A percentile compares a stretch with the other conserved stretches of the same genome.
These are phyloP conservation scores for Drosophila conformis DNA, from an alignment of 2,888 invertebrate species.

Conservation along the genomic window DNA sequence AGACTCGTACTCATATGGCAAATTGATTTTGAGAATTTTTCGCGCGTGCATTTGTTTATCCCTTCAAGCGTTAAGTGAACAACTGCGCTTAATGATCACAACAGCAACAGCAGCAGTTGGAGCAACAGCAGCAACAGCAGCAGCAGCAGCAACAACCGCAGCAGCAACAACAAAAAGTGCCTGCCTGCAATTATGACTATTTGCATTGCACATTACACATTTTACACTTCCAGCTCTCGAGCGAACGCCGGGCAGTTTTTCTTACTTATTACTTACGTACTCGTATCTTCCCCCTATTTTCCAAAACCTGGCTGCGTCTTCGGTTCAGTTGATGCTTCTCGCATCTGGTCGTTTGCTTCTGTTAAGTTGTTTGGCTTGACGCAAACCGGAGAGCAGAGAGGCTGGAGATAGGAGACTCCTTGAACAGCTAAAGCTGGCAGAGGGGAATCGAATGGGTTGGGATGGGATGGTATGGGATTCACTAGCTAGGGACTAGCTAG, in stretches of 20 bases:
- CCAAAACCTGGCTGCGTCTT: constrained; percentile 52
- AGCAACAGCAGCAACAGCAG: constrained; percentile 3
- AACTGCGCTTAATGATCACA: constrained; percentile 72
- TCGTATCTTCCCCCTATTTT: constrained; percentile 18
- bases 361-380: constrained; percentile 43
- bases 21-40: constrained; percentile 76
- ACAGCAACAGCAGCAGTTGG: constrained; percentile 25
- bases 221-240: constrained; percentile 60
- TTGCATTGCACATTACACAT: constrained; percentile 74
- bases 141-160: neutral
- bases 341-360: constrained; percentile 52
- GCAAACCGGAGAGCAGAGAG: constrained; percentile 31
- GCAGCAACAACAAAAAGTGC: constrained; percentile 25
- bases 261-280: constrained; percentile 42
- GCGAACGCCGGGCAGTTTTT: constrained; percentile 44
- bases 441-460: constrained; percentile 2
- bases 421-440: constrained; percentile 5
- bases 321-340: constrained; percentile 17
- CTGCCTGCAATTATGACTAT: constrained; percentile 72
- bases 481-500: constrained; percentile 2
- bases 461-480: neutral
- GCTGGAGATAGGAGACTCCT: constrained; percentile 26
- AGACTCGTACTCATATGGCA: constrained; percentile 54
- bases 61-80: constrained; percentile 78
- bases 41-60: constrained; percentile 73